phyloP scores from a whole-genome alignment of 1,140 invertebrate genomes.

The Scaptomyza pallida region DNA sequence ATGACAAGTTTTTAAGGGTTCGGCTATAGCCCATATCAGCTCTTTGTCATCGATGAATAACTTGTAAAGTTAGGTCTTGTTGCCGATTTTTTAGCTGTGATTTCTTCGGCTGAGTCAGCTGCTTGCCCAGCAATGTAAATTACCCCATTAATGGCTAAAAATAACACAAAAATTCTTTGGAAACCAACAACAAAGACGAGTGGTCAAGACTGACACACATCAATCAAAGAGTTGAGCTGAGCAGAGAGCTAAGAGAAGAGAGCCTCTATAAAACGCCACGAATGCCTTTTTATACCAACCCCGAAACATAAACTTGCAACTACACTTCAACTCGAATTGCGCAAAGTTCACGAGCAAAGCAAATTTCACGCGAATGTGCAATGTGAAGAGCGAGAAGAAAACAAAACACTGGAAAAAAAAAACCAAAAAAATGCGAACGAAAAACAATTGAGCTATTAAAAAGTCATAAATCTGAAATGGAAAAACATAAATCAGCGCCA shows the following conservation, averaged over 20 bases:
- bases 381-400: slow-evolving; percentile 48
- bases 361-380: slow-evolving; percentile 80
- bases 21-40: slow-evolving; percentile 29
- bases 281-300: slow-evolving; percentile 49
- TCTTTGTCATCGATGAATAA: slow-evolving; percentile 42
- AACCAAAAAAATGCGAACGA: slow-evolving; percentile 41
- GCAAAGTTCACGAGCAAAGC: slow-evolving; percentile 73
- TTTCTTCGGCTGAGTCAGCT: slow-evolving; percentile 34
- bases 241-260: slow-evolving; percentile 1
- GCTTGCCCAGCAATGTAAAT: slow-evolving; percentile 18
- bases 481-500: slow-evolving; percentile 78
- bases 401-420: neutral
- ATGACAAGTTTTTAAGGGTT: slow-evolving; percentile 30
- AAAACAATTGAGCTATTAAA: slow-evolving; percentile 80
- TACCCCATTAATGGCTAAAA: slow-evolving; percentile 35
- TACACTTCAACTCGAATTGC: slow-evolving; percentile 60
- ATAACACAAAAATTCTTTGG: slow-evolving; percentile 39
- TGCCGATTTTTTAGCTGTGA: slow-evolving; percentile 22
- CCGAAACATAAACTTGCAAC: slow-evolving; percentile 41
- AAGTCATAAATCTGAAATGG: slow-evolving; percentile 82
- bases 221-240: slow-evolving; percentile 29
- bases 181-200: slow-evolving; percentile 2
- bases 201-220: slow-evolving; percentile 5
- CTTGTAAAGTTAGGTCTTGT: slow-evolving; percentile 4
- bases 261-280: slow-evolving; percentile 15